Evolutionary conservation across 2,113 vertebrate species (phyloP).

Genomic region (Antennarius striatus): DNA sequence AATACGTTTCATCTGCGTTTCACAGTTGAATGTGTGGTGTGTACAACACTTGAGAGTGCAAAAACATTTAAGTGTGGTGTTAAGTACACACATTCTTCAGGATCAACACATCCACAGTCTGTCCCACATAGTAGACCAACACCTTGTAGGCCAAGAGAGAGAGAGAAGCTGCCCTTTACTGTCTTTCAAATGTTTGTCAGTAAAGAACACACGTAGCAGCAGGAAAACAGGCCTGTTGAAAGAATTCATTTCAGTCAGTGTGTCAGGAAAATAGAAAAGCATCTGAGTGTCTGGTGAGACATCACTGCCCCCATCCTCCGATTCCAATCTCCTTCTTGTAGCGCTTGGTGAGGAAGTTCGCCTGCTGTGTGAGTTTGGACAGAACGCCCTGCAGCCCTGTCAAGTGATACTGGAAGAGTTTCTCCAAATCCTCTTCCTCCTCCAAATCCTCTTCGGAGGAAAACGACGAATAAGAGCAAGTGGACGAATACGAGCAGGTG

Average conservation of each 20-base stretch:
- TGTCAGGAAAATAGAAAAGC: neutral
- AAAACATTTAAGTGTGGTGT: slow-evolving; percentile 42
- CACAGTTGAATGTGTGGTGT: slow-evolving; percentile 28
- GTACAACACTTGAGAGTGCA: slow-evolving; percentile 50
- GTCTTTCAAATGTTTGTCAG: slow-evolving; percentile 30
- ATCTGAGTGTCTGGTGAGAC: neutral
- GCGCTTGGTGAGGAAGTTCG: slow-evolving; percentile 91
- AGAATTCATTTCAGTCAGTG: slow-evolving; percentile 28
- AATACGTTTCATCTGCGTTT: slow-evolving; percentile 63
- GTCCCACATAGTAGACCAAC: slow-evolving; percentile 43
- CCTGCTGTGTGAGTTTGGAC: slow-evolving; percentile 92
- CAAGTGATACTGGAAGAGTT: slow-evolving; percentile 94
- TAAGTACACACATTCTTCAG: slow-evolving; percentile 26
- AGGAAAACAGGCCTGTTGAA: slow-evolving; percentile 15
- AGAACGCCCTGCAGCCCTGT: slow-evolving; percentile 92
- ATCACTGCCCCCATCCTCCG: slow-evolving; percentile 88
- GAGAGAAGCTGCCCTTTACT: slow-evolving; percentile 13
- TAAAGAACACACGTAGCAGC: slow-evolving; percentile 24
- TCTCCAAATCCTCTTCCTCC: slow-evolving; percentile 88
- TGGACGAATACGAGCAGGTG: slow-evolving; percentile 27
- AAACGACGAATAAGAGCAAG: neutral
- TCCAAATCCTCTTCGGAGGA: slow-evolving; percentile 75
- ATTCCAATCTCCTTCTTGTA: slow-evolving; percentile 96
- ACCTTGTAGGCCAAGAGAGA: slow-evolving; percentile 22
- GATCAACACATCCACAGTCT: slow-evolving; percentile 61